Conservation (phyloP, 2,888 invertebrate species). For the Philaethria dido region DNA sequence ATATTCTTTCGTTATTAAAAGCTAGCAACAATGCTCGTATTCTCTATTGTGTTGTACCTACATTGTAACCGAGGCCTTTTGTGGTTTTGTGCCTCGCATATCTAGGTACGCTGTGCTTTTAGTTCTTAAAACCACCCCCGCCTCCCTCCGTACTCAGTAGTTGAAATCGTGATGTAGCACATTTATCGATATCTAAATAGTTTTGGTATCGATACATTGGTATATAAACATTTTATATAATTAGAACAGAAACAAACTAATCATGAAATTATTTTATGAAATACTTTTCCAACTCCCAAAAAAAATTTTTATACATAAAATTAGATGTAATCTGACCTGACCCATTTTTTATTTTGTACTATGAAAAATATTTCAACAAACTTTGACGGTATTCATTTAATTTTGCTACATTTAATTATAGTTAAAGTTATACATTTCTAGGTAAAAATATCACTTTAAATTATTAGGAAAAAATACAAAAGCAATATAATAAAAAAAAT, state of each 20-base stretch:
- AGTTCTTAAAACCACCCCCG: constrained; percentile 69
- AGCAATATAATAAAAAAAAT: constrained; percentile 3
- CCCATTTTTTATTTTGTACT: not conserved
- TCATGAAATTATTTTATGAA: not conserved
- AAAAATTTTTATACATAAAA: no score
- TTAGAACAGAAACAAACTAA: not conserved
- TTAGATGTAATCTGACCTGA: not conserved
- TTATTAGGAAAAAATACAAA: not conserved
- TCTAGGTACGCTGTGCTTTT: constrained; percentile 69
- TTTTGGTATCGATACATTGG: not conserved
- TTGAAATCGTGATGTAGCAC: constrained; percentile 48
- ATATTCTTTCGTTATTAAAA: constrained; percentile 52
- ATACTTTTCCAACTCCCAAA: not conserved
- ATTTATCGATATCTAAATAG: constrained; percentile 36
- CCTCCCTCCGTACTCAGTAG: constrained; percentile 48
- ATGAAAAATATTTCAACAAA: not conserved
- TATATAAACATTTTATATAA: no score
- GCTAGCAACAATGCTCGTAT: constrained; percentile 55
- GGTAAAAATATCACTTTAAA: not conserved
- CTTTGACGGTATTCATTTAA: not conserved
- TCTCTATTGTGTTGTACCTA: constrained; percentile 50
- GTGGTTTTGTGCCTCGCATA: constrained; percentile 63
- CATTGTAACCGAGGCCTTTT: constrained; percentile 71
- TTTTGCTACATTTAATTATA: not conserved
- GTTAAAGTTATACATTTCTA: not conserved